These are phyloP conservation scores for Megathymus violae DNA, from an alignment of 1,140 invertebrate genomes.

Conservation along the genomic window DNA sequence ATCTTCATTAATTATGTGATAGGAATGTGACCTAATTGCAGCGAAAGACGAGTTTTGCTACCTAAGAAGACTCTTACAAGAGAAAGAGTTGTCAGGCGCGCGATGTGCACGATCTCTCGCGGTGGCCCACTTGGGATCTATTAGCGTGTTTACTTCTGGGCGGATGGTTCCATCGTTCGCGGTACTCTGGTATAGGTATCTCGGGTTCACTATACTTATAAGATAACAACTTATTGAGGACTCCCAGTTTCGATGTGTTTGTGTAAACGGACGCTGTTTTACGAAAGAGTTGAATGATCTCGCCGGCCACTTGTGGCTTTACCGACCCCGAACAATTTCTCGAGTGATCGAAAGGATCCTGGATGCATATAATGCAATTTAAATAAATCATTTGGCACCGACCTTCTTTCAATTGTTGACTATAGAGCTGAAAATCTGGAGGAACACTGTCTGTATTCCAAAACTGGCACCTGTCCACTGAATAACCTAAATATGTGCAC, in stretches of 20 bases:
- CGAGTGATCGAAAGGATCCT: conserved; percentile 86
- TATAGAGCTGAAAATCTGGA: conserved; percentile 70
- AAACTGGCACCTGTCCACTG: conserved; percentile 75
- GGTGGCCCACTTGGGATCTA: too few species aligned
- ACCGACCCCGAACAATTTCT: conserved; percentile 81
- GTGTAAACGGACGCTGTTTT: conserved; percentile 41
- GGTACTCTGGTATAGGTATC: too few species aligned
- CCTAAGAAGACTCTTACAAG: too few species aligned
- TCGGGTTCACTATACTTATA: neutral
- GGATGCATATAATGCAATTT: conserved; percentile 83
- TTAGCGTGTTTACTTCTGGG: too few species aligned
- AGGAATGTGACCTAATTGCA: too few species aligned
- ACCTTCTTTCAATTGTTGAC: conserved; percentile 56
- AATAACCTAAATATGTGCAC: conserved; percentile 82
- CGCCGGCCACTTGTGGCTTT: conserved; percentile 45
- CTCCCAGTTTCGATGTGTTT: conserved; percentile 5
- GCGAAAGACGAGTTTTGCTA: too few species aligned
- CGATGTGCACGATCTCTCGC: too few species aligned
- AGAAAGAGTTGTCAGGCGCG: too few species aligned
- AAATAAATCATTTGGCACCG: conserved; percentile 43
- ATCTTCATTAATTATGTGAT: too few species aligned
- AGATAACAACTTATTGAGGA: conserved; percentile 39
- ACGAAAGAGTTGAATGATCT: conserved; percentile 39
- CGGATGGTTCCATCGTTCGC: too few species aligned
- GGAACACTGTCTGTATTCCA: conserved; percentile 58